phyloP scores from a whole-genome alignment of 2,113 vertebrate genomes.

The Halcyon malimbica region DNA sequence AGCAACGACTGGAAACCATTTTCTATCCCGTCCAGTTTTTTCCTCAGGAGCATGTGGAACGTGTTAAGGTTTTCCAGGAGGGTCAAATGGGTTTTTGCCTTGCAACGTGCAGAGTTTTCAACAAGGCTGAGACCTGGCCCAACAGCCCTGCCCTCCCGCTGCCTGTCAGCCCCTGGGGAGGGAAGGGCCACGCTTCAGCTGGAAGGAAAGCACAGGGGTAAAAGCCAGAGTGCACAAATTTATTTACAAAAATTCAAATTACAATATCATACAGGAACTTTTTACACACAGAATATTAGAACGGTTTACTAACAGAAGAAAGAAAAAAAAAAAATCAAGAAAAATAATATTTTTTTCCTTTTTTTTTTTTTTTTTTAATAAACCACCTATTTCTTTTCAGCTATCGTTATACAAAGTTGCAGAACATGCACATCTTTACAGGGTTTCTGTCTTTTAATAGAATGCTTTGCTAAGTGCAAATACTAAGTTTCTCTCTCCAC shows the following conservation, averaged over 20 bases:
- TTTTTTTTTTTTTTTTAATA: constrained; percentile 43
- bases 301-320: constrained; percentile 69
- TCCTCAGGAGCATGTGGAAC: background rate
- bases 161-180: background rate
- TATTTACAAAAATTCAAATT: constrained; percentile 83
- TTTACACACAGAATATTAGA: constrained; percentile 77
- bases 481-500: constrained; percentile 78
- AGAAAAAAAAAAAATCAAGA: constrained; percentile 38
- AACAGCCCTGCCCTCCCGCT: background rate
- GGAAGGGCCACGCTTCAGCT: rapidly evolving
- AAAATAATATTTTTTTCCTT: background rate
- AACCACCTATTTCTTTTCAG: constrained; percentile 66
- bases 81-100: background rate
- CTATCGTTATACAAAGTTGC: constrained; percentile 77
- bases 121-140: background rate
- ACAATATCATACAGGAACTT: constrained; percentile 81
- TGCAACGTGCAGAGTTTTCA: background rate
- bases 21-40: background rate
- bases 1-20: constrained; percentile 25
- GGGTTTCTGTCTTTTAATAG: constrained; percentile 30
- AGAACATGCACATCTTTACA: constrained; percentile 74
- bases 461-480: constrained; percentile 79
- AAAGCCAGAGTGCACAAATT: constrained; percentile 67
- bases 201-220: background rate
- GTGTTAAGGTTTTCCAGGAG: background rate